Evolutionary conservation across 1,140 invertebrate genomes (phyloP).

Genomic region (Pentalonia nigronervosa): DNA sequence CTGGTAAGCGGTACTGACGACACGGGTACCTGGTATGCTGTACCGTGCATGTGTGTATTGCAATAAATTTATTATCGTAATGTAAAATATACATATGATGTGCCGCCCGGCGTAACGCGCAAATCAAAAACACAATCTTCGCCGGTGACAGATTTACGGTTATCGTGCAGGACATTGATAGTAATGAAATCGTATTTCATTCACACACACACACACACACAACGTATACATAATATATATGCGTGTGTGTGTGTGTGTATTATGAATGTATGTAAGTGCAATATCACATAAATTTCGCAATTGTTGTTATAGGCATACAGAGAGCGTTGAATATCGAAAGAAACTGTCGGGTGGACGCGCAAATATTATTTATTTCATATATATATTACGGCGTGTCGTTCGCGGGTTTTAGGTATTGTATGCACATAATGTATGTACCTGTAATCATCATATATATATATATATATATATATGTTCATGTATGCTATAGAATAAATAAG

Average conservation of each 20-base stretch:
- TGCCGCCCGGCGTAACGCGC: not conserved
- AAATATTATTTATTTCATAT: not conserved
- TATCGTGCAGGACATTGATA: constrained; percentile 36
- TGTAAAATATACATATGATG: not conserved
- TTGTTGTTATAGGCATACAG: not conserved
- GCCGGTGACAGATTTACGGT: constrained; percentile 23
- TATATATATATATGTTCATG: not conserved
- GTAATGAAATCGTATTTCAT: constrained; percentile 49
- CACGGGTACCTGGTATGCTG: not conserved
- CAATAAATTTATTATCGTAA: constrained; percentile 9
- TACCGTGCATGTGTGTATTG: not conserved
- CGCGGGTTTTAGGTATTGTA: not conserved
- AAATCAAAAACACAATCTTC: constrained; percentile 33
- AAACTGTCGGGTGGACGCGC: not conserved
- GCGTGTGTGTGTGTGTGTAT: not conserved
- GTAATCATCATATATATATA: not conserved
- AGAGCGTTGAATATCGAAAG: not conserved
- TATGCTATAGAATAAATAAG: not conserved
- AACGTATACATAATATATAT: not conserved
- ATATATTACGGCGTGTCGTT: not conserved
- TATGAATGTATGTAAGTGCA: not conserved
- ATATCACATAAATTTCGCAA: constrained; percentile 25
- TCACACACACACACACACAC: not conserved
- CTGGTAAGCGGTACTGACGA: not conserved
- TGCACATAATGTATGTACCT: not conserved